Conservation (phyloP, 1,140 invertebrate genomes). For the Cryptotermes secundus region DNA sequence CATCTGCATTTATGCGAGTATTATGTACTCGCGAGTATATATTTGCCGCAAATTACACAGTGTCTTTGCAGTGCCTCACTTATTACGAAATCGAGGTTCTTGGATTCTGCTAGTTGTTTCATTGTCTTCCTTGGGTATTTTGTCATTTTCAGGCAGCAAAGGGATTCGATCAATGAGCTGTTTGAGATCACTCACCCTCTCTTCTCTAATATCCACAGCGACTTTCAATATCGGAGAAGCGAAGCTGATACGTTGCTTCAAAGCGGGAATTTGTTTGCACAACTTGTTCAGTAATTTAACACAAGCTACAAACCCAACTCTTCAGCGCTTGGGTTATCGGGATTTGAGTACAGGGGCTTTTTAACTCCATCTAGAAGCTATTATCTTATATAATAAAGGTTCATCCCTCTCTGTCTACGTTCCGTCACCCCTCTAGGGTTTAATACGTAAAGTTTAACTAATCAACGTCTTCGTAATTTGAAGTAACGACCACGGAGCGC, state of each 20-base stretch:
- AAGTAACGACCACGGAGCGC: neutral
- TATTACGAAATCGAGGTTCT: too few relatives aligned
- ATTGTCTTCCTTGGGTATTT: neutral
- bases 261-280: neutral
- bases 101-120: neutral
- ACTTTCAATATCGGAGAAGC: neutral
- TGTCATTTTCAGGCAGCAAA: too few relatives aligned
- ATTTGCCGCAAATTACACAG: too few relatives aligned
- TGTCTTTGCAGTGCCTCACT: too few relatives aligned
- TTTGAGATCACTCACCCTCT: neutral
- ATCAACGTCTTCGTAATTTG: slow-evolving; percentile 6
- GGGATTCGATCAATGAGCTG: neutral
- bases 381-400: slow-evolving; percentile 3
- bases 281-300: slow-evolving; percentile 1
- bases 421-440: neutral
- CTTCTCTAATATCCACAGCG: too few relatives aligned
- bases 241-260: neutral
- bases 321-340: neutral
- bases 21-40: too few relatives aligned
- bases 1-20: too few relatives aligned
- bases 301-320: neutral
- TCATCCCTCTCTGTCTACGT: neutral
- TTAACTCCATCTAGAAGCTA: slow-evolving; percentile 16
- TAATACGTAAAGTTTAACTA: slow-evolving; percentile 9
- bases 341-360: neutral